These are phyloP conservation scores for Branchinecta sandiegonensis DNA, from an alignment of 2,888 invertebrate species.

Conservation along the genomic window DNA sequence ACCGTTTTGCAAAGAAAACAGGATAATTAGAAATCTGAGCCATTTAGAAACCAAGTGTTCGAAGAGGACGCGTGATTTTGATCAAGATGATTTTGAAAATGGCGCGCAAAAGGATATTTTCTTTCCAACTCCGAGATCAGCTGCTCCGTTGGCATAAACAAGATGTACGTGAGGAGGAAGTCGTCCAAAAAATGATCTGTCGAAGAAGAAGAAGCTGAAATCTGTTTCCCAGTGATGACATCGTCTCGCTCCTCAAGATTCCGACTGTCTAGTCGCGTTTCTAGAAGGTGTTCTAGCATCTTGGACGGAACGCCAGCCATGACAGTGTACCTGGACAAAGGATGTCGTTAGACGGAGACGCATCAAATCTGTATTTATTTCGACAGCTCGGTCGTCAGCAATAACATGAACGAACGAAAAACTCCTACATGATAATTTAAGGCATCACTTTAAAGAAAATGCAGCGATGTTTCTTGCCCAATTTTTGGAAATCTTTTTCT, in stretches of 20 bases:
- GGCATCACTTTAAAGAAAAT: no score
- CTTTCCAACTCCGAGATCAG: conserved; percentile 55
- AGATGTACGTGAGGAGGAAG: conserved; percentile 64
- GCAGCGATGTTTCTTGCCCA: no score
- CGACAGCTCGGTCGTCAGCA: no score
- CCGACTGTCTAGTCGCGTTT: conserved; percentile 53
- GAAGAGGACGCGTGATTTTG: not conserved
- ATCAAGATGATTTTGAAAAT: not conserved
- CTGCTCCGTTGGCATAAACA: conserved; percentile 61
- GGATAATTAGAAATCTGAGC: no score
- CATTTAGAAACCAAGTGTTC: no score
- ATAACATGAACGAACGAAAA: no score
- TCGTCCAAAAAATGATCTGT: conserved; percentile 65
- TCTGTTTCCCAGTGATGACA: conserved; percentile 21
- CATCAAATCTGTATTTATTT: no score
- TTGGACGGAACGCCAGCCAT: conserved; percentile 75
- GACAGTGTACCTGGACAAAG: conserved; percentile 52
- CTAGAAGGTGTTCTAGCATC: conserved; percentile 68
- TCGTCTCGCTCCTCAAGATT: conserved; percentile 34
- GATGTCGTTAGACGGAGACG: not conserved
- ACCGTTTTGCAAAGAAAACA: no score
- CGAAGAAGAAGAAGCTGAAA: conserved; percentile 31
- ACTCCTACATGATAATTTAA: no score
- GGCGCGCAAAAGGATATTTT: conserved; percentile 53
- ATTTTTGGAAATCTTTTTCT: no score